Evolutionary conservation across 2,888 invertebrate genomes (phyloP).

Genomic region (Xanthorhoe designata): DNA sequence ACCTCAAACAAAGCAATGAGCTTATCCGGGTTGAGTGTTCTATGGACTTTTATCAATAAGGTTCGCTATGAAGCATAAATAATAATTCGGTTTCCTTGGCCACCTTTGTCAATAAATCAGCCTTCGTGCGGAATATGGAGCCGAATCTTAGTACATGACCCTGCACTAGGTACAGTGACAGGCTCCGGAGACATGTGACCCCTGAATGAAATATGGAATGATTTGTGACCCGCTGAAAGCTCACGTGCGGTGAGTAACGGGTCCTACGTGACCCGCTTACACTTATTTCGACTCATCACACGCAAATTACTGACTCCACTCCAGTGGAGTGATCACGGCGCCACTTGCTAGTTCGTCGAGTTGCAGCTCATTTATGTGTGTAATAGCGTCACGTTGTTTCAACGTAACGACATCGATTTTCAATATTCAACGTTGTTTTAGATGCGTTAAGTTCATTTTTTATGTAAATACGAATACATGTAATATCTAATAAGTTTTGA

Average conservation of each 20-base stretch:
- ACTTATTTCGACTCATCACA: conserved; percentile 27
- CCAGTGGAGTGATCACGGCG: neutral
- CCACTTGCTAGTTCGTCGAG: neutral
- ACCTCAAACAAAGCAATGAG: conserved; percentile 4
- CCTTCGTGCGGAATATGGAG: neutral
- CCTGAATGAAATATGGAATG: conserved; percentile 21
- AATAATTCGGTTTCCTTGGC: neutral
- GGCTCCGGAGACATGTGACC: conserved; percentile 16
- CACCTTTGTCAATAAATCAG: neutral
- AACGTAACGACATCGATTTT: neutral
- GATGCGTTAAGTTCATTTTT: too few species aligned
- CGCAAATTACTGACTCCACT: conserved; percentile 17
- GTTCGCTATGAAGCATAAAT: neutral
- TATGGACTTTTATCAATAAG: neutral
- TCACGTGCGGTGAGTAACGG: conserved; percentile 26
- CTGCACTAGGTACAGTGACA: conserved; percentile 4
- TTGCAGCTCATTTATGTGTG: neutral
- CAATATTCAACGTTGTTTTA: too few species aligned
- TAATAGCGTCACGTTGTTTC: neutral
- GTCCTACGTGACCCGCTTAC: conserved; percentile 14
- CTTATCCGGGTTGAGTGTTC: conserved; percentile 2
- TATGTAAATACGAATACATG: too few species aligned
- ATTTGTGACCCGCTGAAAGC: conserved; percentile 25
- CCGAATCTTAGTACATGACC: conserved; percentile 2
- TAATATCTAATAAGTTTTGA: too few species aligned